Conservation (phyloP, 2,888 invertebrate species). For the Stenodema calcarata region DNA sequence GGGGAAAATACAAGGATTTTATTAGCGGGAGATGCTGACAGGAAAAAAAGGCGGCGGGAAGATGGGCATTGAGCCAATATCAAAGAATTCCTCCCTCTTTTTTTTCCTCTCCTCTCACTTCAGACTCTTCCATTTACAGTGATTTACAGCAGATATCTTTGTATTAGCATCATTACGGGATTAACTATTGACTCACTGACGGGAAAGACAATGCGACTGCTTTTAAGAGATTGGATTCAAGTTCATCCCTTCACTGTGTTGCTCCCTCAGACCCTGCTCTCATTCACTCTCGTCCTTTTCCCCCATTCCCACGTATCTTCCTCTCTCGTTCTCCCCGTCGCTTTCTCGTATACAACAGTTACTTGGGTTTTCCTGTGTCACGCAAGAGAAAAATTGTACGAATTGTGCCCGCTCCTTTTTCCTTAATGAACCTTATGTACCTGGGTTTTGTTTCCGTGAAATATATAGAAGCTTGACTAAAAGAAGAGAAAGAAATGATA, state of each 20-base stretch:
- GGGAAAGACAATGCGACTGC: constrained; percentile 22
- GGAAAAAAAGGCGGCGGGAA: background rate
- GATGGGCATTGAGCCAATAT: constrained; percentile 32
- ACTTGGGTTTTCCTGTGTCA: background rate
- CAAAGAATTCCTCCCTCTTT: constrained; percentile 4
- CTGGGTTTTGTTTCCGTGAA: background rate
- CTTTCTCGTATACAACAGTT: background rate
- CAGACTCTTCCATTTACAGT: background rate
- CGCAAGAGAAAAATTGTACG: background rate
- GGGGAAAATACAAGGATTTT: background rate
- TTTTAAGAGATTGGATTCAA: constrained; percentile 27
- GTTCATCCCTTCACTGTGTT: background rate
- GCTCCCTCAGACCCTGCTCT: background rate
- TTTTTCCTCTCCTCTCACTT: background rate
- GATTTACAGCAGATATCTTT: constrained; percentile 29
- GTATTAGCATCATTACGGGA: constrained; percentile 37
- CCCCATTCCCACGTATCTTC: background rate
- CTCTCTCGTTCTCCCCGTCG: background rate
- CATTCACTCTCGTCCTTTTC: background rate
- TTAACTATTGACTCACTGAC: constrained; percentile 24
- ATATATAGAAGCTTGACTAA: too few relatives aligned
- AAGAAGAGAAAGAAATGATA: too few relatives aligned
- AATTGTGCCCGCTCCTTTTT: background rate
- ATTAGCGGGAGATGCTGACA: background rate
- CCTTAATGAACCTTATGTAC: background rate